Conservation (phyloP, 2,888 invertebrate species). For the Melieria picta region DNA sequence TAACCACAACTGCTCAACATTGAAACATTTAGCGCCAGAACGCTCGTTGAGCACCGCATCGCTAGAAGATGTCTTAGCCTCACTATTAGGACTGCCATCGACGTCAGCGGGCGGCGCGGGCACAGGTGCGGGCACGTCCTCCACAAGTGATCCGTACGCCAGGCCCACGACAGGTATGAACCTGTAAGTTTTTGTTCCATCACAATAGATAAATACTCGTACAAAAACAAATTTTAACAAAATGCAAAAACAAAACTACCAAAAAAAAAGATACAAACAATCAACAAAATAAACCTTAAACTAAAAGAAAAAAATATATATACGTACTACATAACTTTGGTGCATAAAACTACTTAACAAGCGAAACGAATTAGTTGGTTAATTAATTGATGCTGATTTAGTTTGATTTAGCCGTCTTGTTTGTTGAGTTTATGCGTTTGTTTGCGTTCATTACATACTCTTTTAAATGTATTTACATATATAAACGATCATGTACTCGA, state of each 20-base stretch:
- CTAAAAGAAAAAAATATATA: constrained; percentile 7
- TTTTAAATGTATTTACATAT: too few relatives aligned
- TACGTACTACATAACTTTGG: too few relatives aligned
- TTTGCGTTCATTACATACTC: too few relatives aligned
- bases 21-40: constrained; percentile 64
- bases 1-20: constrained; percentile 28
- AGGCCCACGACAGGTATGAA: constrained; percentile 78
- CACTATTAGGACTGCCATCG: constrained; percentile 86
- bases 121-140: constrained; percentile 37
- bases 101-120: constrained; percentile 47
- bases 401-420: too few relatives aligned
- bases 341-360: too few relatives aligned
- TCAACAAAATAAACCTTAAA: constrained; percentile 36
- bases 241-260: constrained; percentile 33
- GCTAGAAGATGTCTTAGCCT: constrained; percentile 92
- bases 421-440: too few relatives aligned
- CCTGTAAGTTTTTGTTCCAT: constrained; percentile 78
- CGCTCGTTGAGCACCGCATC: constrained; percentile 85
- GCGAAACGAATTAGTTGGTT: too few relatives aligned
- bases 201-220: constrained; percentile 35
- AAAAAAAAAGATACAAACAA: constrained; percentile 39
- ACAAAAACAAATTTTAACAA: constrained; percentile 42
- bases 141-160: constrained; percentile 68
- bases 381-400: too few relatives aligned
- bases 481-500: too few relatives aligned